A percentile compares a stretch with the other conserved stretches of the same genome.
phyloP scores from a whole-genome alignment of 2,888 invertebrate genomes.

The Electrophaes corylata region DNA sequence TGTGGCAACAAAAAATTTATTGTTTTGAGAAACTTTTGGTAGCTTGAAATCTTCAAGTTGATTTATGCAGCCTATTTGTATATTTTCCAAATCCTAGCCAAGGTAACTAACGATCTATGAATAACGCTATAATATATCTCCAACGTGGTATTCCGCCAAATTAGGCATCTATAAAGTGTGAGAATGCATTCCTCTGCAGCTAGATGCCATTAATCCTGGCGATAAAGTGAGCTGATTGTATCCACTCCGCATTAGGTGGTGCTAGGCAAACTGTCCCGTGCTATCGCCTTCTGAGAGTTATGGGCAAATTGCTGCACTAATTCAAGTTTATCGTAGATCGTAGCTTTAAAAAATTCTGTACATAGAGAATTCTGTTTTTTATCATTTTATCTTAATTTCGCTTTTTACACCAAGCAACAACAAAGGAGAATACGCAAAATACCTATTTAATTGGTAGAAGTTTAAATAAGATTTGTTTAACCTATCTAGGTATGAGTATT shows the following conservation, averaged over 20 bases:
- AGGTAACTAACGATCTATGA: not conserved
- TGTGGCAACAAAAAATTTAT: too few species aligned
- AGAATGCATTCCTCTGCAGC: constrained; percentile 22
- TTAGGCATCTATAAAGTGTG: constrained; percentile 30
- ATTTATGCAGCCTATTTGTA: too few species aligned
- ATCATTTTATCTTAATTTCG: too few species aligned
- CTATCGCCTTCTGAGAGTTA: constrained; percentile 20
- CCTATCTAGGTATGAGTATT: too few species aligned
- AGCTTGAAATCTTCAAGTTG: too few species aligned
- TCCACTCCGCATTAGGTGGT: constrained; percentile 28
- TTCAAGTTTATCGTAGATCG: constrained; percentile 22
- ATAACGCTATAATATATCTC: constrained; percentile 1
- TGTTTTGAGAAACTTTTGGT: too few species aligned
- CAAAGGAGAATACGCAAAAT: too few species aligned
- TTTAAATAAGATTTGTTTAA: too few species aligned
- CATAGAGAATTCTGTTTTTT: not conserved
- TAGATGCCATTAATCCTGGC: constrained; percentile 31
- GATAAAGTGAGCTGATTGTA: constrained; percentile 34
- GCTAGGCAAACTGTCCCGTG: constrained; percentile 16
- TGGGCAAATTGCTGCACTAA: constrained; percentile 32
- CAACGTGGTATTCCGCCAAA: constrained; percentile 19
- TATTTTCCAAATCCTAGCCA: too few species aligned
- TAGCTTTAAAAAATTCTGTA: not conserved
- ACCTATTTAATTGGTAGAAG: too few species aligned
- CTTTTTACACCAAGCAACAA: too few species aligned